phyloP scores from a whole-genome alignment of 2,888 invertebrate species.

The Cremastobaeus sp. region DNA sequence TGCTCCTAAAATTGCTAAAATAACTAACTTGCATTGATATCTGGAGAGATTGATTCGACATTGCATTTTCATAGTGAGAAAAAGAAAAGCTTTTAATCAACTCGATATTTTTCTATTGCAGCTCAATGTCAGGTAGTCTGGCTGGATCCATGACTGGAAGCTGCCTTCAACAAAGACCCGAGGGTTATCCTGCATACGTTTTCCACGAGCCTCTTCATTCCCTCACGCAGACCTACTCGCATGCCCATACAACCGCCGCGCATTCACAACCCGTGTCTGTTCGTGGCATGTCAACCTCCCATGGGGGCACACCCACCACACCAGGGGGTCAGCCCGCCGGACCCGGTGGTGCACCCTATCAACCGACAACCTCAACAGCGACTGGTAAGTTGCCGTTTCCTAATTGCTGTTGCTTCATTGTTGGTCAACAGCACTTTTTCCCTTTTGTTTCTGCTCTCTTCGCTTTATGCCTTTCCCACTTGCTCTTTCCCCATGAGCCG shows the following conservation, averaged over 20 bases:
- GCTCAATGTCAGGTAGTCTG: conserved; percentile 90
- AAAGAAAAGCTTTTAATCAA: too few relatives aligned
- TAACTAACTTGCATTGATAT: too few relatives aligned
- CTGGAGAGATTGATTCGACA: too few relatives aligned
- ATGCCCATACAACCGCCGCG: conserved; percentile 86
- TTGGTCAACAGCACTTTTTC: conserved; percentile 50
- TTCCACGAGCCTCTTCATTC: conserved; percentile 92
- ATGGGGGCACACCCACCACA: conserved; percentile 82
- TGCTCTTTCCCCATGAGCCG: conserved; percentile 11
- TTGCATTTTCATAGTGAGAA: too few relatives aligned
- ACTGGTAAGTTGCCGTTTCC: conserved; percentile 81
- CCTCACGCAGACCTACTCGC: conserved; percentile 85
- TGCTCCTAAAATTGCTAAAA: too few relatives aligned
- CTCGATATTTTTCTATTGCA: conserved; percentile 80
- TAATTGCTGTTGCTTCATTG: conserved; percentile 59
- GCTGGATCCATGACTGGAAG: conserved; percentile 87
- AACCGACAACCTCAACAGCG: conserved; percentile 81
- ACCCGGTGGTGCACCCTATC: conserved; percentile 78
- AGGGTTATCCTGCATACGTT: conserved; percentile 91
- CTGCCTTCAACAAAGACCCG: conserved; percentile 90
- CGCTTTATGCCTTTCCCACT: too few relatives aligned
- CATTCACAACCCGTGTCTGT: conserved; percentile 88
- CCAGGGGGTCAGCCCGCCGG: conserved; percentile 81
- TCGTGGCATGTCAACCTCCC: conserved; percentile 76
- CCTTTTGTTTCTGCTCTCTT: background rate